Conservation (phyloP, 1,140 invertebrate genomes). For the Rhopalosiphum padi region DNA sequence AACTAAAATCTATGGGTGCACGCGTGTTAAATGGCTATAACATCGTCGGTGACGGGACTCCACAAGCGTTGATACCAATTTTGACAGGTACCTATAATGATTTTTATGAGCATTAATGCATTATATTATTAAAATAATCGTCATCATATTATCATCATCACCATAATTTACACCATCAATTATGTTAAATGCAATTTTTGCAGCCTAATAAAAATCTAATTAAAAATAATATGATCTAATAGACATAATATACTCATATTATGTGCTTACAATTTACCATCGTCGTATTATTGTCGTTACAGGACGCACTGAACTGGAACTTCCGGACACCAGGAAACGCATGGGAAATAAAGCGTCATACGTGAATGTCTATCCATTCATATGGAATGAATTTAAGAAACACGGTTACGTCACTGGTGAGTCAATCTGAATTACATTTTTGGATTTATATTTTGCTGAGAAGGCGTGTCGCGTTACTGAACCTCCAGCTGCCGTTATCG, state of each 20-base stretch:
- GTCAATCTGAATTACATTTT: slow-evolving; percentile 8
- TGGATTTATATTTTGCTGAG: background rate
- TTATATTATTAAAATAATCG: background rate
- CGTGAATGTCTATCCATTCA: slow-evolving; percentile 82
- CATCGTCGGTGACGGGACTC: slow-evolving; percentile 93
- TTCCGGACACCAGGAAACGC: slow-evolving; percentile 84
- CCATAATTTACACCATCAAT: no score
- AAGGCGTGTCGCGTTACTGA: no score
- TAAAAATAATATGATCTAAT: background rate
- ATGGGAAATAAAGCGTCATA: slow-evolving; percentile 70
- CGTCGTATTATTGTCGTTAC: no score
- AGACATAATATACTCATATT: background rate
- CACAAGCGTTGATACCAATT: slow-evolving; percentile 90
- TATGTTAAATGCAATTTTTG: background rate
- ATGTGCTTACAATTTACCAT: background rate
- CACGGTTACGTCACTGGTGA: slow-evolving; percentile 72
- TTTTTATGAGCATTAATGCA: background rate
- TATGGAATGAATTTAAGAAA: slow-evolving; percentile 78
- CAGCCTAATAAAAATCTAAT: background rate
- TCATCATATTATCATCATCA: no score
- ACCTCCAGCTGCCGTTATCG: background rate
- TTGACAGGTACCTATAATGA: slow-evolving; percentile 71
- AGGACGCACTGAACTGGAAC: slow-evolving; percentile 83
- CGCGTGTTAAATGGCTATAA: slow-evolving; percentile 82
- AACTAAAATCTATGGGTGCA: slow-evolving; percentile 75